phyloP scores from a whole-genome alignment of 2,888 invertebrate species.

The Pterostichus niger region DNA sequence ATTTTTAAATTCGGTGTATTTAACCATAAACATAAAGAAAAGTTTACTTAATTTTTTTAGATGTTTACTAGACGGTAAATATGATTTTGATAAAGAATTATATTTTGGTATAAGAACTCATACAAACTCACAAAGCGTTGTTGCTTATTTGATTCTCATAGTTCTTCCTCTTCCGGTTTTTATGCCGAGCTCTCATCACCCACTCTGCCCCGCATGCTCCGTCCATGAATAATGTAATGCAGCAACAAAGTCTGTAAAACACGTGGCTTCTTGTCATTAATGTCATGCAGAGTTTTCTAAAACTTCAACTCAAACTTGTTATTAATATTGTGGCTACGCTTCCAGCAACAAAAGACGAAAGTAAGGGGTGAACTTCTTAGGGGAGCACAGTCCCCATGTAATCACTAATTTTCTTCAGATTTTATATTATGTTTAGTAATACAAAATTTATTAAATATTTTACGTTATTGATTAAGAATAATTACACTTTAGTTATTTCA shows the following conservation, averaged over 20 bases:
- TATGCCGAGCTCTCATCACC: slow-evolving; percentile 16
- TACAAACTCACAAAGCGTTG: background rate
- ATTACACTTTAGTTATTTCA: too few relatives aligned
- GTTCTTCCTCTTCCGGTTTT: slow-evolving; percentile 24
- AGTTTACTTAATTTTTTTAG: too few relatives aligned
- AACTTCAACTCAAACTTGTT: slow-evolving; percentile 58
- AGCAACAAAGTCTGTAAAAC: slow-evolving; percentile 35
- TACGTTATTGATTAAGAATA: too few relatives aligned
- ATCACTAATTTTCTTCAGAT: slow-evolving; percentile 32
- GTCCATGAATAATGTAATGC: slow-evolving; percentile 60
- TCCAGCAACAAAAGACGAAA: background rate
- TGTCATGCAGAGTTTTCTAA: slow-evolving; percentile 63
- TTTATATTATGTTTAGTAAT: slow-evolving; percentile 17
- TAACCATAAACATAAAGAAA: too few relatives aligned
- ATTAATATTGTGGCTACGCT: slow-evolving; percentile 60
- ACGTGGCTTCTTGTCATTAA: slow-evolving; percentile 63
- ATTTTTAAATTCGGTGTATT: too few relatives aligned
- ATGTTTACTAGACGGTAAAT: background rate
- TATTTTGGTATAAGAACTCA: background rate
- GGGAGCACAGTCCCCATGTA: slow-evolving; percentile 22
- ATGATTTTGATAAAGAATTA: background rate
- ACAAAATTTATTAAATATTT: slow-evolving; percentile 36
- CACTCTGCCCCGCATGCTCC: slow-evolving; percentile 1
- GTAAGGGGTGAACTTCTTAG: slow-evolving; percentile 10
- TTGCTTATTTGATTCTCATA: slow-evolving; percentile 15